Evolutionary conservation across 2,888 invertebrate species (phyloP).

Genomic region (Stenichneumon culpator): DNA sequence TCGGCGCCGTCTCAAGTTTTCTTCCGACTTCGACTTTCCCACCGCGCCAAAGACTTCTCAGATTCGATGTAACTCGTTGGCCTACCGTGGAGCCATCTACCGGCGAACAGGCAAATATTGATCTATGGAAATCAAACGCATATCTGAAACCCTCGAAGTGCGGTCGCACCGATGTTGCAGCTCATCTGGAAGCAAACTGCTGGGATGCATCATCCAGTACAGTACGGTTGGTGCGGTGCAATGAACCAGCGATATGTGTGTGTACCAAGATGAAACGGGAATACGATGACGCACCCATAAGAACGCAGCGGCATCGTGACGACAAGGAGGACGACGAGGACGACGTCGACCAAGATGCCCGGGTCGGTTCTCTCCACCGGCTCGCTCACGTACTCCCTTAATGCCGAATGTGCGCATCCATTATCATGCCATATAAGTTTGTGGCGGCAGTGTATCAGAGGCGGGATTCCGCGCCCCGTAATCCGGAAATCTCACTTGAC

Average conservation of each 20-base stretch:
- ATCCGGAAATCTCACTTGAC: slow-evolving; percentile 80
- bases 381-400: slow-evolving; percentile 82
- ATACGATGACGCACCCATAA: slow-evolving; percentile 77
- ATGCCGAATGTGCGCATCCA: slow-evolving; percentile 80
- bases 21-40: slow-evolving; percentile 15
- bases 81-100: background rate
- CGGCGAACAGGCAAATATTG: background rate
- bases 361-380: slow-evolving; percentile 13
- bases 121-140: background rate
- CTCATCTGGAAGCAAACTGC: slow-evolving; percentile 8
- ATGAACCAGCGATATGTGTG: slow-evolving; percentile 10
- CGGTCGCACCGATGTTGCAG: slow-evolving; percentile 1
- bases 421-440: slow-evolving; percentile 83
- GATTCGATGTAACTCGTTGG: background rate
- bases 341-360: slow-evolving; percentile 16
- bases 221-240: slow-evolving; percentile 13
- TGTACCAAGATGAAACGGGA: slow-evolving; percentile 33
- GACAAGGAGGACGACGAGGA: slow-evolving; percentile 22
- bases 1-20: background rate
- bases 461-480: slow-evolving; percentile 77
- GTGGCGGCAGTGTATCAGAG: slow-evolving; percentile 77
- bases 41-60: background rate
- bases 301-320: slow-evolving; percentile 66
- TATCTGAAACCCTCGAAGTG: background rate
- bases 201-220: background rate